These are phyloP conservation scores for Elgonia sp. DNA, from an alignment of 2,888 invertebrate species.

Conservation along the genomic window DNA sequence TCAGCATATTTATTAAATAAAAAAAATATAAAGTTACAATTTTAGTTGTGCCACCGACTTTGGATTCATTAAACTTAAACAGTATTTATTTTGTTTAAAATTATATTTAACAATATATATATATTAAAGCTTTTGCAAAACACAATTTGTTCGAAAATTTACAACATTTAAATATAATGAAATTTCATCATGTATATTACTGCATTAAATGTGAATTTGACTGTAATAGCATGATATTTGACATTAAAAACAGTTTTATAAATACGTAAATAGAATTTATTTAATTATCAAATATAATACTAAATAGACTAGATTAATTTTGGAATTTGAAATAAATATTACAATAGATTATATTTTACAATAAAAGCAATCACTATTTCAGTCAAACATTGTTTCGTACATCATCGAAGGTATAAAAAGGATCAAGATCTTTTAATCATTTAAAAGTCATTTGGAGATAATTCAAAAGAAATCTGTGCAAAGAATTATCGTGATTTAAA, in stretches of 20 bases:
- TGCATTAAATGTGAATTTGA: constrained; percentile 42
- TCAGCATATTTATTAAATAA: neutral
- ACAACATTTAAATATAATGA: constrained; percentile 29
- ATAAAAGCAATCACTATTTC: constrained; percentile 37
- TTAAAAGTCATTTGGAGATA: constrained; percentile 20
- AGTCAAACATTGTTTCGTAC: constrained; percentile 45
- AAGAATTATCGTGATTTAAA: constrained; percentile 42
- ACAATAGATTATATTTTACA: neutral
- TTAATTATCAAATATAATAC: constrained; percentile 36
- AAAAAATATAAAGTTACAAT: constrained; percentile 2
- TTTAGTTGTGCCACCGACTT: constrained; percentile 15
- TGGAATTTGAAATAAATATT: neutral
- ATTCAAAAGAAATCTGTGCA: constrained; percentile 52
- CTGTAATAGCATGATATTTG: constrained; percentile 45
- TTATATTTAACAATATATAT: constrained; percentile 14
- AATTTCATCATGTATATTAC: constrained; percentile 10
- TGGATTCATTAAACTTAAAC: constrained; percentile 8
- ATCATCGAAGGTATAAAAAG: constrained; percentile 57
- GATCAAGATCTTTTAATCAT: constrained; percentile 52
- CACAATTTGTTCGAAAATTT: constrained; percentile 1
- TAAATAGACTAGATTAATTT: constrained; percentile 29
- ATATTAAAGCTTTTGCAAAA: constrained; percentile 29
- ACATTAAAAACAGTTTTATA: constrained; percentile 27
- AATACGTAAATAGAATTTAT: neutral
- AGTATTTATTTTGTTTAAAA: constrained; percentile 11